Percentiles rank a stretch among this genome's conserved stretches.
These are phyloP conservation scores for Microtus richardsoni DNA, from an alignment of 2,113 vertebrate genomes.

Conservation along the genomic window DNA sequence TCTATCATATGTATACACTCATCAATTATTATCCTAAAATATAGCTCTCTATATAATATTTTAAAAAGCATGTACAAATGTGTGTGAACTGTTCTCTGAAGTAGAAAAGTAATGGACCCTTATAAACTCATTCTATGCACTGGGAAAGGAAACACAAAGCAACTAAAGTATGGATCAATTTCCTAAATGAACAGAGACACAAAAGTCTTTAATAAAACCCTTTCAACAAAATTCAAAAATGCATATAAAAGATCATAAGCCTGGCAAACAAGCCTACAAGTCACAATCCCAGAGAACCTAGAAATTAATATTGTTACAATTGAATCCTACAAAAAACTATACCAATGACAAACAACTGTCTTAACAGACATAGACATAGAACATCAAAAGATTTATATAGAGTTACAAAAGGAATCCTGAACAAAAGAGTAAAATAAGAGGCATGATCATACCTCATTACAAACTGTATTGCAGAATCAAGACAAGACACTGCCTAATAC, in stretches of 20 bases:
- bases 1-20: neutral
- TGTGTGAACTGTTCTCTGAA: neutral
- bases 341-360: neutral
- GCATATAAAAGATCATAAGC: neutral
- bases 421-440: neutral
- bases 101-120: neutral
- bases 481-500: neutral
- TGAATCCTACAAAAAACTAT: neutral
- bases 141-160: neutral
- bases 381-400: neutral
- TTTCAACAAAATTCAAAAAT: neutral
- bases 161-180: neutral
- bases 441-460: neutral
- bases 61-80: neutral
- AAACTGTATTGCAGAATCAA: neutral
- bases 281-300: too few relatives aligned
- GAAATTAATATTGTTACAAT: neutral
- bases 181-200: neutral
- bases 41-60: neutral
- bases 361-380: neutral
- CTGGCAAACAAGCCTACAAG: too few relatives aligned
- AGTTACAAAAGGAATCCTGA: neutral
- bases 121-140: neutral
- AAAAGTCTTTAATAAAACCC: neutral
- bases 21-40: neutral